A percentile compares a stretch with the other conserved stretches of the same genome.
phyloP scores from a whole-genome alignment of 2,113 vertebrate genomes.

The Danionella cerebrum region DNA sequence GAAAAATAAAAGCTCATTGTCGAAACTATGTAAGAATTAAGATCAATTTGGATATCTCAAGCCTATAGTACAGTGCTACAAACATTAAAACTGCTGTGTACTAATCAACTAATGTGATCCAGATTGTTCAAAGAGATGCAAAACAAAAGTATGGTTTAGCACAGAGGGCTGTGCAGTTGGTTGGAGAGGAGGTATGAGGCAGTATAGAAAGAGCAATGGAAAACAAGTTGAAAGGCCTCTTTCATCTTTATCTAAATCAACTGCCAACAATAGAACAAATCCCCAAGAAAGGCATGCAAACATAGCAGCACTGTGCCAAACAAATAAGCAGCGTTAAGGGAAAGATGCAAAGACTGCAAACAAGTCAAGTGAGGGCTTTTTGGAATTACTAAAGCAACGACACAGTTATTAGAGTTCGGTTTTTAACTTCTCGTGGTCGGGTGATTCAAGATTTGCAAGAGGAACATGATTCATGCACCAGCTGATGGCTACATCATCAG shows the following conservation, averaged over 20 bases:
- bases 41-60: no score
- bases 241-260: constrained; percentile 33
- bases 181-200: neutral
- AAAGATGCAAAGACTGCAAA: neutral
- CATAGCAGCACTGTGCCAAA: neutral
- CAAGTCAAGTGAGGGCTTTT: neutral
- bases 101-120: no score
- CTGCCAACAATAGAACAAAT: constrained; percentile 19
- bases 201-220: neutral
- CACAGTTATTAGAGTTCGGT: neutral
- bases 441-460: neutral
- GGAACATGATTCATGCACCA: constrained; percentile 11
- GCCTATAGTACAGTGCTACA: no score
- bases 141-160: no score
- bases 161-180: neutral
- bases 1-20: no score
- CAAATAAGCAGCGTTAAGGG: neutral
- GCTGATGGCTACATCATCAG: constrained; percentile 21
- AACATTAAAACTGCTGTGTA: no score
- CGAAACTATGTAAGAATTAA: no score
- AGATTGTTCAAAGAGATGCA: no score
- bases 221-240: constrained; percentile 24
- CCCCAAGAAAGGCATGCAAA: constrained; percentile 13
- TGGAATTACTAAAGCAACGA: neutral
- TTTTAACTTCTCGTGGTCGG: neutral